phyloP scores from a whole-genome alignment of 2,797 vertebrate genomes.

The Spinibarbus caldwelli region DNA sequence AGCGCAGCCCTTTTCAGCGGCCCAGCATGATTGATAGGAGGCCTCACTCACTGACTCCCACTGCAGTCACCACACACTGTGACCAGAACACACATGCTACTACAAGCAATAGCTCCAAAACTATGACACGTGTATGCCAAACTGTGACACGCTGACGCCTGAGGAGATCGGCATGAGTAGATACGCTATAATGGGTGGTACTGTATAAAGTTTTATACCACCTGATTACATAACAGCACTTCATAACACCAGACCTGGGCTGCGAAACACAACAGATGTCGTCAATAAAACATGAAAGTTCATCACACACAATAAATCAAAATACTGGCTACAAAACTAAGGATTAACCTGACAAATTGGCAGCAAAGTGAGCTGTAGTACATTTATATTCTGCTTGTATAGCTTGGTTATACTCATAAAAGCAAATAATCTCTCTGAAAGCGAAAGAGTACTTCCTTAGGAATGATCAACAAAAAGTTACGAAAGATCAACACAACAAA shows the following conservation, averaged over 20 bases:
- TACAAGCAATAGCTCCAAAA: constrained; percentile 61
- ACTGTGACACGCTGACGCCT: constrained; percentile 43
- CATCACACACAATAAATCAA: constrained; percentile 67
- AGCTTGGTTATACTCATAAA: constrained; percentile 4
- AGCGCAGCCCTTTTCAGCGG: constrained; percentile 77
- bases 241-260: constrained; percentile 34
- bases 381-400: constrained; percentile 18
- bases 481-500: background rate
- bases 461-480: background rate
- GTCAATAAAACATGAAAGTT: constrained; percentile 63
- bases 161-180: constrained; percentile 32
- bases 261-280: constrained; percentile 42
- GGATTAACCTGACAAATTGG: constrained; percentile 45
- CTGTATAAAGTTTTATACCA: constrained; percentile 43
- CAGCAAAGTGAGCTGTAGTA: constrained; percentile 15
- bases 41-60: constrained; percentile 55
- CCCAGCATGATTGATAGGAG: constrained; percentile 78
- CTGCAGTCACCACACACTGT: constrained; percentile 47
- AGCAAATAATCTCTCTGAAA: background rate
- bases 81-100: constrained; percentile 49
- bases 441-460: background rate
- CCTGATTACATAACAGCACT: constrained; percentile 44
- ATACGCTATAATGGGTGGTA: constrained; percentile 5
- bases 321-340: constrained; percentile 68
- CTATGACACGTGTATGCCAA: constrained; percentile 59